phyloP scores from a whole-genome alignment of 2,797 vertebrate genomes.

The Gobionotothen gibberifrons region DNA sequence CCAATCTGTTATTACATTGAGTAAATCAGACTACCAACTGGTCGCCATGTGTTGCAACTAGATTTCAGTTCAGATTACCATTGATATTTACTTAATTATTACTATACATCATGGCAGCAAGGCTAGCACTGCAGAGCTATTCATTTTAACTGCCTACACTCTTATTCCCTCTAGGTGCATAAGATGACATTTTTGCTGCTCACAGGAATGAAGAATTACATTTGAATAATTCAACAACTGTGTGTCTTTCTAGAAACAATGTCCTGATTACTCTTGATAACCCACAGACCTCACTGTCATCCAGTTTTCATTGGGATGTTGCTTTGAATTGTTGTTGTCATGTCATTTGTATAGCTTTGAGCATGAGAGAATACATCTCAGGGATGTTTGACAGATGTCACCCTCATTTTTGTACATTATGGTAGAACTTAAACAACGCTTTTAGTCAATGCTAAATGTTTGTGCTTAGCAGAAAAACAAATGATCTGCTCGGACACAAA shows the following conservation, averaged over 20 bases:
- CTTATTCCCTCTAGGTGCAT: constrained; percentile 2
- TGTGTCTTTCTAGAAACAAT: constrained; percentile 25
- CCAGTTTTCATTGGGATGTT: constrained; percentile 2
- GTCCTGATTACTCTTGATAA: constrained; percentile 7
- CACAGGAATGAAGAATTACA: constrained; percentile 17
- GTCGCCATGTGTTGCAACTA: background rate
- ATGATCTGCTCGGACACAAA: too few species aligned
- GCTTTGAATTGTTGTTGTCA: background rate
- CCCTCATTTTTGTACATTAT: background rate
- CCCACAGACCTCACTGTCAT: constrained; percentile 1
- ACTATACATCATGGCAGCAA: too few species aligned
- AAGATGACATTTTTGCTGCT: constrained; percentile 1
- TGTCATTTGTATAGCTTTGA: background rate
- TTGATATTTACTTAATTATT: too few species aligned
- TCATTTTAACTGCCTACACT: background rate
- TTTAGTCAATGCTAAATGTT: too few species aligned
- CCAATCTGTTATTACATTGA: background rate
- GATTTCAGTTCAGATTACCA: background rate
- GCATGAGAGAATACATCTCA: too few species aligned
- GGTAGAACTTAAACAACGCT: background rate
- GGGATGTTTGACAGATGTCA: background rate
- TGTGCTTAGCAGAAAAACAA: too few species aligned
- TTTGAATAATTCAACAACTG: constrained; percentile 45
- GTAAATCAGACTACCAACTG: background rate
- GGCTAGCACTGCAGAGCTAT: background rate